Evolutionary conservation across 1,140 invertebrate genomes (phyloP), one percentile per base, ranked within the genome.

Genomic region (Rhopalosiphum padi): DNA sequence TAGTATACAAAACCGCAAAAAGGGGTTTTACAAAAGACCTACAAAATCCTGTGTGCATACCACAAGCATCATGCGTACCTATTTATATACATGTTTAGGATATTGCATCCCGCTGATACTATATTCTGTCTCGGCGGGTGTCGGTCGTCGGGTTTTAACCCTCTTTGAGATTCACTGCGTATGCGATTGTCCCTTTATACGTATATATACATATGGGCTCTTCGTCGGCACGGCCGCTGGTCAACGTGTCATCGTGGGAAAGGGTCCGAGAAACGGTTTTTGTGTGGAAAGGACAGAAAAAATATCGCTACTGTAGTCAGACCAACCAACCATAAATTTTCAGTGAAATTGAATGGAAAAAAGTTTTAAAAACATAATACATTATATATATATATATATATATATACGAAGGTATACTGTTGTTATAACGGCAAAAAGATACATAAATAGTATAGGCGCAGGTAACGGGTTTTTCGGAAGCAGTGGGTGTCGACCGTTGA

Each of bases 381-480:
- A 30, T 35, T 90, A 86, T 86, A 86, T 25, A 51, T 21, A 37
- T 37, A 37, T 8, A 46, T 46, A 48, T 85, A 25, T 23, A 41
- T 23, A 83, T 41, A 41, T 25, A 41, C 23, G 21, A 23, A 85
- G 22, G 35, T 41, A 83, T 18, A 88, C 43, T 87, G 43, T 46
- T 87, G 30, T 35, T 48, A 77, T 83, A 91, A 91, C 60, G 68
- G 41, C 21, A 91, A 77, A 55, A 68, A 46, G 21, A 68, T 90
- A 90, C 7, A 55, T 15, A 43, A 41, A 41, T 85, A 43, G 51
- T n/a, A 48, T 68, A n/a, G 60, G 2, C 83, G 23, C 37, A 37
- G 88, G 82, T 91, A 93, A 93, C 91, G 91, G 91, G 91, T 86
- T 93, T 83, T 93, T 93, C 91, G 82, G 91, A 93, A 93, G 91